A percentile compares a stretch with the other conserved stretches of the same genome.
phyloP scores from a whole-genome alignment of 1,140 invertebrate species.

The Prorops nasuta region DNA sequence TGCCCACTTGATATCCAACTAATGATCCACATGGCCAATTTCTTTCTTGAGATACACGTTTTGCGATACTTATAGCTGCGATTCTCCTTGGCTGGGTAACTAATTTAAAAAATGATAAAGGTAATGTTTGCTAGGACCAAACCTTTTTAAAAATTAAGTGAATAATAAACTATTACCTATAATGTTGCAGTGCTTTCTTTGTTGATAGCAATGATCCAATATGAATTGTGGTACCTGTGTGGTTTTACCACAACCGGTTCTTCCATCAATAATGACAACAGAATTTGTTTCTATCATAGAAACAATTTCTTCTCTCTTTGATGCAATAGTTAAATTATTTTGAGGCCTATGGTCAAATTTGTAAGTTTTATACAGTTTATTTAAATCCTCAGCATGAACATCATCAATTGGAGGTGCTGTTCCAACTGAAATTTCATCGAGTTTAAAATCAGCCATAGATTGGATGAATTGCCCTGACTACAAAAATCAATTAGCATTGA shows the following conservation, averaged over 20 bases:
- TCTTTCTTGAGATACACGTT: constrained; percentile 75
- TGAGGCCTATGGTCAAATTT: constrained; percentile 36
- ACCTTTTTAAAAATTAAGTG: not conserved
- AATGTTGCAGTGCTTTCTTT: constrained; percentile 71
- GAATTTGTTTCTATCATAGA: constrained; percentile 65
- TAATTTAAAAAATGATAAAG: constrained; percentile 17
- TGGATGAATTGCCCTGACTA: constrained; percentile 13
- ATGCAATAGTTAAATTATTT: constrained; percentile 26
- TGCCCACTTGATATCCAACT: constrained; percentile 81
- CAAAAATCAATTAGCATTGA: not conserved
- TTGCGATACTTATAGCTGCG: constrained; percentile 79
- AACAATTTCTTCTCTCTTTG: constrained; percentile 56
- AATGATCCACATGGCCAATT: constrained; percentile 72
- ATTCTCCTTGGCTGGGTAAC: constrained; percentile 86
- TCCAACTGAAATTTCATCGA: constrained; percentile 39
- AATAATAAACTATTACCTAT: constrained; percentile 48
- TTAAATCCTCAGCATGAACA: constrained; percentile 21
- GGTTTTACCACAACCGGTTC: constrained; percentile 78
- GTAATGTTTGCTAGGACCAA: constrained; percentile 1
- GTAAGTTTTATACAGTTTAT: constrained; percentile 41
- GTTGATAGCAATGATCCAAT: constrained; percentile 68
- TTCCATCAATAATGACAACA: constrained; percentile 82
- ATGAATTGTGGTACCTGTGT: constrained; percentile 89
- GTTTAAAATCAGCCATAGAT: constrained; percentile 9
- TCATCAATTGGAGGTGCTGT: constrained; percentile 23